Base-by-base conservation (phyloP, 64 coral and sea anemone species). In the Trachythela sp. region DNA sequence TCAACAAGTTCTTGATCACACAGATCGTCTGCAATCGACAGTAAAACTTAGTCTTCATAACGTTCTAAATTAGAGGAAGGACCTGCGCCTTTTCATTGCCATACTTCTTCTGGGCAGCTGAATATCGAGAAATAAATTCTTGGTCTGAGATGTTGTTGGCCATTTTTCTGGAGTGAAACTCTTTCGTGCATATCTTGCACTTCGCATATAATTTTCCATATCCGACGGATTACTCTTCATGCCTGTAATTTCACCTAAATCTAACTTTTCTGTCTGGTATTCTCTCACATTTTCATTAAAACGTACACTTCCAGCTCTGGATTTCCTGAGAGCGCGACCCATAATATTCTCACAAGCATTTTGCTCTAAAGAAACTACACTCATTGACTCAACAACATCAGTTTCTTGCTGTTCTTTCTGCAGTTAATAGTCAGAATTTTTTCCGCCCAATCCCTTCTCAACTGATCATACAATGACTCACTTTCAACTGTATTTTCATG, bases 141-240 rank as follows among this genome's bases (percentile, higher is more conserved):
- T n/a, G n/a, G n/a, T n/a, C n/a, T n/a, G n/a, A 90, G 88, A 8
- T 84, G 77, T 59, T 27, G 20, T 90, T 20, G 84, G 88, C 88
- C 88, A 90, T 54, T 84, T 72, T 39, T 90, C 88, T 84, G 75
- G 77, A 24, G 33, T 49, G 26, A 90, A 90, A 33, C 77, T 40
- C n/a, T 52, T 90, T 90, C 72, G 20, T 48, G 43, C 88, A 90
- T 90, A 40, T 90, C 75, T n/a, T n/a, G n/a, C n/a, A n/a, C n/a
- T n/a, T n/a, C n/a, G n/a, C n/a, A n/a, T n/a, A n/a, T n/a, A n/a
- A 51, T 89, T 64, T 27, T 64, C 56, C 56, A 64, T 18, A 64
- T 64, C 56, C 22, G 20, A 64, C 20, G 17, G 56, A 64, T 64
- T 64, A 18, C 56, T 64, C 17, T 64, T 64, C 56, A 64, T 64